A percentile compares a stretch with the other conserved stretches of the same genome.
Evolutionary conservation across 2,888 invertebrate genomes (phyloP).

Genomic region (Ochropleura plecta): DNA sequence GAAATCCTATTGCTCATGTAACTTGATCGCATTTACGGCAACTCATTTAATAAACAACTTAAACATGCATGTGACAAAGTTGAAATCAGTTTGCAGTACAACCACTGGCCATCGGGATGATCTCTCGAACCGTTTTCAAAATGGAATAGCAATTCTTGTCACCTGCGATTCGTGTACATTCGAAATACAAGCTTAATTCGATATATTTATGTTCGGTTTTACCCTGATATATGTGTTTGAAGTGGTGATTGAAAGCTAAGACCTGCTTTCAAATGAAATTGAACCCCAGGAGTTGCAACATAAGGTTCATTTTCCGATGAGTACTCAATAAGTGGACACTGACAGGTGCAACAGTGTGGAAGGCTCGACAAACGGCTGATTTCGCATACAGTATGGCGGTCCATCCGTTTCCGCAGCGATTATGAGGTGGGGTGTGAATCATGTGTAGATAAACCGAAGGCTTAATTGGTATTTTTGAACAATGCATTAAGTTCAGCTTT

Average conservation of each 20-base stretch:
- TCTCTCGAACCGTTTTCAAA: slow-evolving; percentile 81
- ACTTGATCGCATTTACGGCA: slow-evolving; percentile 48
- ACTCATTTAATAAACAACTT: slow-evolving; percentile 61
- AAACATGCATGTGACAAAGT: slow-evolving; percentile 63
- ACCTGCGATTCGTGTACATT: slow-evolving; percentile 77
- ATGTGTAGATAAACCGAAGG: slow-evolving; percentile 60
- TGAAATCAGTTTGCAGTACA: slow-evolving; percentile 65
- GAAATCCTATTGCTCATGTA: slow-evolving; percentile 51
- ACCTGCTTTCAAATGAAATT: slow-evolving; percentile 8
- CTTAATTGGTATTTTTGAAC: slow-evolving; percentile 57
- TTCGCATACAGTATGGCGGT: slow-evolving; percentile 88
- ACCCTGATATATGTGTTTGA: slow-evolving; percentile 60
- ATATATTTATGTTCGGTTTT: slow-evolving; percentile 70
- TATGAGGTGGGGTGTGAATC: slow-evolving; percentile 79
- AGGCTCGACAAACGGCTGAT: slow-evolving; percentile 86
- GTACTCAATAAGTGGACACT: slow-evolving; percentile 58
- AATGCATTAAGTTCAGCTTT: slow-evolving; percentile 47
- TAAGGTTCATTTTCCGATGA: slow-evolving; percentile 30
- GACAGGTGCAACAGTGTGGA: slow-evolving; percentile 87
- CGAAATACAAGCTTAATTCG: slow-evolving; percentile 58
- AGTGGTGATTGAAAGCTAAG: slow-evolving; percentile 58
- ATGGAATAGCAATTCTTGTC: slow-evolving; percentile 85
- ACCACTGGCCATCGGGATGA: slow-evolving; percentile 77
- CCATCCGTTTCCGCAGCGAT: slow-evolving; percentile 88
- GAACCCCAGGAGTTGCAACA: fast-evolving